Conservation (phyloP, 2,888 invertebrate species). For the Ormyrus nitidulus region DNA sequence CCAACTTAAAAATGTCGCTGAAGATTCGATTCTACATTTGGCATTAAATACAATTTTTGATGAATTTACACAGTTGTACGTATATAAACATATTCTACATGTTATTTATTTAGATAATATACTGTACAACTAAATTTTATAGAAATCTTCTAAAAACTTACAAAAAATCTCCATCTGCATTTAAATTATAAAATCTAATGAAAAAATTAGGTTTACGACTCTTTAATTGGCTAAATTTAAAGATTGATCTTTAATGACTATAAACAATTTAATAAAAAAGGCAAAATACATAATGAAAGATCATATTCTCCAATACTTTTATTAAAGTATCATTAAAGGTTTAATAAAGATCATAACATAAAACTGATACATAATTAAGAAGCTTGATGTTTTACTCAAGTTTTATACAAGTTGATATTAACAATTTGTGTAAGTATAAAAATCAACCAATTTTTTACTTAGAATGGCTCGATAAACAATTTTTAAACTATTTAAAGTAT, state of each 20-base stretch:
- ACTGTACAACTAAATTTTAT: slow-evolving; percentile 20
- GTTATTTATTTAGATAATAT: slow-evolving; percentile 1
- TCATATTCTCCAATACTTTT: too few relatives aligned
- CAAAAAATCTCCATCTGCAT: neutral
- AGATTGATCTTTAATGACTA: too few relatives aligned
- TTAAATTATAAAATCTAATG: too few relatives aligned
- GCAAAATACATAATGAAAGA: too few relatives aligned
- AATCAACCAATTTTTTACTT: slow-evolving; percentile 12
- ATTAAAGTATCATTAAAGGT: too few relatives aligned
- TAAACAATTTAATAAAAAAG: too few relatives aligned
- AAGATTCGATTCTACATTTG: slow-evolving; percentile 49
- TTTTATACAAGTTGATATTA: neutral
- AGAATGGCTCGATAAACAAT: neutral
- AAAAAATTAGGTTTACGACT: too few relatives aligned
- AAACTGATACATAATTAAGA: too few relatives aligned
- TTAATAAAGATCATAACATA: too few relatives aligned
- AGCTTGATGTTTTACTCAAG: too few relatives aligned
- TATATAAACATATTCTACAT: slow-evolving; percentile 10
- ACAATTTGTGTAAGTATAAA: slow-evolving; percentile 3
- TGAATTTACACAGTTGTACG: slow-evolving; percentile 23
- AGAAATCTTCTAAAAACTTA: slow-evolving; percentile 11
- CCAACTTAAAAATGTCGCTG: slow-evolving; percentile 25
- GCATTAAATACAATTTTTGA: slow-evolving; percentile 23
- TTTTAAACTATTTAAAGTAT: slow-evolving; percentile 5
- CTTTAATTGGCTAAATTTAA: too few relatives aligned